These are phyloP conservation scores for Salvelinus alpinus DNA, from an alignment of 2,113 vertebrate species.

Conservation along the genomic window DNA sequence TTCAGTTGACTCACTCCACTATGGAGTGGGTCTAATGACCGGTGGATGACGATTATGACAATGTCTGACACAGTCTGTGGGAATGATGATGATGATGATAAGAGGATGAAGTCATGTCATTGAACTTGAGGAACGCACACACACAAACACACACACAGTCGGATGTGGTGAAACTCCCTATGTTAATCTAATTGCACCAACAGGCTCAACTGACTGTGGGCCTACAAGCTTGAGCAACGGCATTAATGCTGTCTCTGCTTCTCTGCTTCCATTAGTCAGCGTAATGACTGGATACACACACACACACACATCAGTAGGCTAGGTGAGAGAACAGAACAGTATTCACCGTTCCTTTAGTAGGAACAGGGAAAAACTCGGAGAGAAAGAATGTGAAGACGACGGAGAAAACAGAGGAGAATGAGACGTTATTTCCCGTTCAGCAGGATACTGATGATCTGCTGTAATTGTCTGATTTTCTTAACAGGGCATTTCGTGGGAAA, in stretches of 20 bases:
- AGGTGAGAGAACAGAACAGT: neutral
- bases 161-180: constrained; percentile 46
- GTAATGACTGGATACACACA: constrained; percentile 30
- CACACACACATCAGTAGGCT: neutral
- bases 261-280: constrained; percentile 51
- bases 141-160: constrained; percentile 18
- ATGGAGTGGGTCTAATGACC: constrained; percentile 30
- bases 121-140: constrained; percentile 28
- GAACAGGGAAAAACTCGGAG: constrained; percentile 5
- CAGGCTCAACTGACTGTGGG: constrained; percentile 14
- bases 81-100: constrained; percentile 14
- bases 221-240: constrained; percentile 49
- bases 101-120: constrained; percentile 34
- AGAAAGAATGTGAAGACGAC: neutral
- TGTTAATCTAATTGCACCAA: constrained; percentile 52
- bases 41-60: constrained; percentile 26
- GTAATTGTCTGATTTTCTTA: constrained; percentile 44
- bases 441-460: constrained; percentile 25
- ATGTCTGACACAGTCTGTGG: constrained; percentile 20
- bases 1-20: constrained; percentile 45
- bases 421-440: constrained; percentile 27
- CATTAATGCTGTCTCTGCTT: constrained; percentile 56
- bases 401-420: constrained; percentile 9
- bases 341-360: neutral
- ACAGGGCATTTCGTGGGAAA: constrained; percentile 49